These are phyloP conservation scores for Trachelus stipa DNA, from an alignment of 2,888 invertebrate genomes.

Conservation along the genomic window DNA sequence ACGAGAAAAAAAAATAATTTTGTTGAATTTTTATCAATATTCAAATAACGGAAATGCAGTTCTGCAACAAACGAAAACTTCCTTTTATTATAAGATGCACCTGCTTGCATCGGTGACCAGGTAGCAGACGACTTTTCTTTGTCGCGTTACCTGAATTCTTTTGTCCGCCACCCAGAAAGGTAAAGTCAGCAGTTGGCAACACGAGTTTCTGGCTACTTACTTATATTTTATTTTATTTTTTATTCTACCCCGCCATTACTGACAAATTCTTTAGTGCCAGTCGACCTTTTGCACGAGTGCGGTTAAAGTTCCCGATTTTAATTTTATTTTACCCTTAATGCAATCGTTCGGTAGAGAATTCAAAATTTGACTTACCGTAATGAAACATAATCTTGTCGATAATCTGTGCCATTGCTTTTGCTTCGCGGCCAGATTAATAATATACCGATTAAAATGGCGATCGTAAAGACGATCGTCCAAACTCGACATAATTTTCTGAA, in stretches of 20 bases:
- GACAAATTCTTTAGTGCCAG: not conserved
- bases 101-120: not conserved
- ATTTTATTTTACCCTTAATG: not conserved
- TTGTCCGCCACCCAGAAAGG: not conserved
- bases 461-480: slow-evolving; percentile 45
- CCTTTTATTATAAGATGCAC: not conserved
- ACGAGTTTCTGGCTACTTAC: not conserved
- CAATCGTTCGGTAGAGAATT: not conserved
- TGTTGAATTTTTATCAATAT: not conserved
- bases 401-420: slow-evolving; percentile 35
- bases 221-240: not conserved
- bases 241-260: not conserved
- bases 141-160: slow-evolving; percentile 4
- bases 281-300: slow-evolving; percentile 3
- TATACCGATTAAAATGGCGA: slow-evolving; percentile 41
- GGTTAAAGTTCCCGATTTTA: slow-evolving; percentile 8
- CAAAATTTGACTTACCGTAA: slow-evolving; percentile 36
- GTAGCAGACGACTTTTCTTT: slow-evolving; percentile 1
- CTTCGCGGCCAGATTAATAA: slow-evolving; percentile 52
- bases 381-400: slow-evolving; percentile 38
- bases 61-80: not conserved
- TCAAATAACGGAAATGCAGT: not conserved
- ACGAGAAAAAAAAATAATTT: slow-evolving; percentile 31
- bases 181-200: not conserved
- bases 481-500: slow-evolving; percentile 51